Base-by-base conservation (phyloP, 2,113 vertebrate genomes). In the Zapornia atra region DNA sequence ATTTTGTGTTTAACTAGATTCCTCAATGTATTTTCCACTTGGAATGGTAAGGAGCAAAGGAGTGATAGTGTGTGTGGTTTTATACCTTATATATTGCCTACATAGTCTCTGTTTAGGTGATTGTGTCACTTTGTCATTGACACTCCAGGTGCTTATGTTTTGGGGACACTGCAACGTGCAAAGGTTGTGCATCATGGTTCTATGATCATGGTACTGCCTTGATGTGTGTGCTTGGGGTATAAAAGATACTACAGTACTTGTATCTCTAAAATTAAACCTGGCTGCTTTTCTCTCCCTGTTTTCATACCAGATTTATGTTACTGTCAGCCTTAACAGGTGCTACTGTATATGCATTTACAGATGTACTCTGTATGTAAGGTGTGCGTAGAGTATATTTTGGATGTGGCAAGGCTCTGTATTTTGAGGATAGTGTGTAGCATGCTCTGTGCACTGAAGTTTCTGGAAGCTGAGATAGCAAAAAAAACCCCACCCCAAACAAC, bases 181-280 rank as follows among this genome's bases (percentile, higher is more conserved):
- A 24, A 1, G 1, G 15, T 11, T 14, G 6, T 6, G 18, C 34
- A 29, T 76, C 9, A 2, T 2, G 4, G 79, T 11, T n/a, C n/a
- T n/a, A n/a, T n/a, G n/a, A 29, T 76, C 9, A 2, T 2, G 4
- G 79, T 11, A 7, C 66, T 79, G 28, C 22, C 40, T 80, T 57
- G 31, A 24, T 34, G 21, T 77, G 38, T 6, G 38, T 46, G n/a
- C 56, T 64, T 0, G 3, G 10, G 15, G 15, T 71, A 31, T 24
- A 7, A 34, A 34, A 46, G 68, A 9, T 25, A 15, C n/a, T 33
- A n/a, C 28, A 68, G 60, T 29, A 34, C 26, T 15, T 33, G 18
- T n/a, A 6, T 34, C 48, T 50, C 40, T 20, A 69, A 51, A 64
- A 38, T 26, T 46, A 59, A 64, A 65, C 2, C 50, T 38, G 33